Evolutionary conservation across 2,113 vertebrate species (phyloP).

Genomic region (Saiga tatarica): DNA sequence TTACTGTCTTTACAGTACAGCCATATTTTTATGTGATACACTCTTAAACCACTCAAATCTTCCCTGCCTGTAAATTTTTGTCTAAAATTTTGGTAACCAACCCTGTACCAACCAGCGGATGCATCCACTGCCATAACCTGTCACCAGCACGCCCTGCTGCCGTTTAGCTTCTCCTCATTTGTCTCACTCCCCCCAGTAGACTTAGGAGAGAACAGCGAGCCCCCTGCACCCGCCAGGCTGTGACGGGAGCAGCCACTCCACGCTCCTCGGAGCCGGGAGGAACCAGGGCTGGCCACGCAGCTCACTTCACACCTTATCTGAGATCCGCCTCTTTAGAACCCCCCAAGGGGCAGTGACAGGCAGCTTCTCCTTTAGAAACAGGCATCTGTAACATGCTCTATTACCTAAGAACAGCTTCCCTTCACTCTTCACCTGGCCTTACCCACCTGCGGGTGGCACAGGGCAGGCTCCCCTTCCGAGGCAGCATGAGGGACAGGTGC

Average conservation of each 20-base stretch:
- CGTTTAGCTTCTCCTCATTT: neutral
- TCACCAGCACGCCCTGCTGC: neutral
- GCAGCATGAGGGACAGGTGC: neutral
- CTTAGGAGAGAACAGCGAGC: rapidly evolving
- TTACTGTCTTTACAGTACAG: neutral
- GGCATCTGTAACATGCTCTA: neutral
- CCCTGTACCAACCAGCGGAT: neutral
- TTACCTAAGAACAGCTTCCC: neutral
- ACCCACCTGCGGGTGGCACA: neutral
- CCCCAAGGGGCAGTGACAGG: neutral
- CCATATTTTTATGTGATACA: neutral
- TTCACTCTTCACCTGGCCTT: neutral
- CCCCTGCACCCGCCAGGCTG: neutral
- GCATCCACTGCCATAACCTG: neutral
- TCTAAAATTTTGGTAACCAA: neutral
- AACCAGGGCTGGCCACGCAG: neutral
- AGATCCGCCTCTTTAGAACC: neutral
- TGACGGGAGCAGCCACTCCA: no score
- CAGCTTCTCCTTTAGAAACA: neutral
- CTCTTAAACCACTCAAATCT: neutral
- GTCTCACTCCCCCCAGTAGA: neutral
- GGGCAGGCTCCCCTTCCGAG: neutral
- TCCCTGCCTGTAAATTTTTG: neutral
- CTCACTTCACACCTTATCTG: neutral
- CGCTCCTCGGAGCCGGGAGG: neutral